phyloP scores from a whole-genome alignment of 2,888 invertebrate species.

The Acanthosepion esculentum region DNA sequence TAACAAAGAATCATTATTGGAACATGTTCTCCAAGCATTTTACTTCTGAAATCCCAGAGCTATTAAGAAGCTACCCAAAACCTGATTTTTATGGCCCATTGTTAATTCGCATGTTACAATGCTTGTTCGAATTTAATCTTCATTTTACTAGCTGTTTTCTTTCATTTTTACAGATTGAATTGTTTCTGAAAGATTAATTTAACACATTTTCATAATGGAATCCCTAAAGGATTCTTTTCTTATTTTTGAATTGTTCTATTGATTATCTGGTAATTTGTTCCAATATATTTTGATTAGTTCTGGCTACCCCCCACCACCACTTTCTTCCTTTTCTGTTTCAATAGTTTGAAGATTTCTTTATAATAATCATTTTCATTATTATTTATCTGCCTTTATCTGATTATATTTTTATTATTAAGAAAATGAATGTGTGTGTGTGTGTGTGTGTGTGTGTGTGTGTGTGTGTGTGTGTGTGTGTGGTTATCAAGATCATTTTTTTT shows the following conservation, averaged over 20 bases:
- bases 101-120: neutral
- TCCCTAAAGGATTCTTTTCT: neutral
- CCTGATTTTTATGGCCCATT: neutral
- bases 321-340: neutral
- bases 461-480: too few species aligned
- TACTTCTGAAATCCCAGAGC: neutral
- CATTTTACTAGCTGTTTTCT: neutral
- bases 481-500: too few species aligned
- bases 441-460: too few species aligned
- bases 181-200: constrained; percentile 22
- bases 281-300: neutral
- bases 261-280: neutral
- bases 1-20: neutral
- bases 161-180: neutral
- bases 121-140: too few species aligned
- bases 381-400: too few species aligned
- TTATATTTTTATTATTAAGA: too few species aligned
- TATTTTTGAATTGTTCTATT: constrained; percentile 18
- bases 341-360: neutral
- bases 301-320: neutral
- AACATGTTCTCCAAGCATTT: neutral
- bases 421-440: too few species aligned
- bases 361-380: too few species aligned
- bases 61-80: neutral
- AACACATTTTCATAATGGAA: constrained; percentile 33